These are phyloP conservation scores for Microtus montanus DNA, from an alignment of 2,113 vertebrate genomes.

Conservation along the genomic window DNA sequence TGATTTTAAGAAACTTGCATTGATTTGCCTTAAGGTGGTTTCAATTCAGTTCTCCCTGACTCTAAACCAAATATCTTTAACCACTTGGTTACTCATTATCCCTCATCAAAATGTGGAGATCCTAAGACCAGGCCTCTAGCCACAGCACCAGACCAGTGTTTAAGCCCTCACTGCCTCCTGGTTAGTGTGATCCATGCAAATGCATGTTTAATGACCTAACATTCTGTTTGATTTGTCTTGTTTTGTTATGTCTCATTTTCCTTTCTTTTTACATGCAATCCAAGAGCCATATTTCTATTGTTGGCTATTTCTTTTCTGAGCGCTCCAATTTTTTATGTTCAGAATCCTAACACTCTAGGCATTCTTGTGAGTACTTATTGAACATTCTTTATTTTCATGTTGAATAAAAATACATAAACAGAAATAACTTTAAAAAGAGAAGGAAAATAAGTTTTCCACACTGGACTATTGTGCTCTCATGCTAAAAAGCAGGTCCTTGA, in stretches of 20 bases:
- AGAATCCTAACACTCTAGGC: slow-evolving; percentile 1
- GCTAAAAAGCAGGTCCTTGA: not conserved
- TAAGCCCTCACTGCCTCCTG: not conserved
- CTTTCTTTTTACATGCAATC: not conserved
- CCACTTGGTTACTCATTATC: not conserved
- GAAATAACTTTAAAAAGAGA: not conserved
- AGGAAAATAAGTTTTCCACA: not conserved
- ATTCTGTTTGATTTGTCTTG: not conserved
- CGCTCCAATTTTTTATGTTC: not conserved
- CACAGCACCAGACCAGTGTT: not conserved
- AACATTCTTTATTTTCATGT: not conserved
- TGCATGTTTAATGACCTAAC: not conserved
- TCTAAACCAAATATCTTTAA: not conserved
- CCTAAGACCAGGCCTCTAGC: not conserved
- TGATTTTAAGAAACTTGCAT: not conserved
- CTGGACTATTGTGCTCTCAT: not conserved
- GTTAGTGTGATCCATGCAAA: not conserved
- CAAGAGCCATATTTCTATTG: not conserved
- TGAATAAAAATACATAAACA: not conserved
- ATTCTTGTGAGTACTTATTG: not conserved
- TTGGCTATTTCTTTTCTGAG: not conserved
- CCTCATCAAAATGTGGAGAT: not conserved
- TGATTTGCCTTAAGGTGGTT: not conserved
- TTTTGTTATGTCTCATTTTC: slow-evolving; percentile 1
- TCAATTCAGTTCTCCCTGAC: not conserved